Conservation (phyloP, 2,797 vertebrate species). For the Lacerta agilis region DNA sequence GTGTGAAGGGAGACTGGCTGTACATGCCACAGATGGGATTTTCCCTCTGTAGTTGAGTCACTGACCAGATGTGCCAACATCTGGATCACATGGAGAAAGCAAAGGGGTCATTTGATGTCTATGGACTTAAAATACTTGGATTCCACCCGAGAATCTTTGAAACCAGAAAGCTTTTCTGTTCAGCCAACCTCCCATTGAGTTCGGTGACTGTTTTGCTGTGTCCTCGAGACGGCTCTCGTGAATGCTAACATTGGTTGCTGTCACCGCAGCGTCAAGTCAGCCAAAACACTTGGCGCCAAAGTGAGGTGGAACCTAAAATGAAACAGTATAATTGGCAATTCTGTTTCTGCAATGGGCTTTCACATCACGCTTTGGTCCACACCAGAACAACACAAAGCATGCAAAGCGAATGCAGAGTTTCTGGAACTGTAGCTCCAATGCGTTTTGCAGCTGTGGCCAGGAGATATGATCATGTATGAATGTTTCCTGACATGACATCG, state of each 20-base stretch:
- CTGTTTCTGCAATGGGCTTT: neutral
- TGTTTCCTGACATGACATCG: neutral
- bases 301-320: neutral
- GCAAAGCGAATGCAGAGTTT: neutral
- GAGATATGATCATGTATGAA: neutral
- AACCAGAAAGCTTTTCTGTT: constrained; percentile 1
- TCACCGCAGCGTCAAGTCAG: neutral
- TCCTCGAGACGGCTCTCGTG: neutral
- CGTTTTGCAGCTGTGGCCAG: neutral
- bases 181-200: constrained; percentile 2
- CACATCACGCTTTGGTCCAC: neutral
- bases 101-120: constrained; percentile 35
- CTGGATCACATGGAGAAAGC: constrained; percentile 52
- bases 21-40: constrained; percentile 52
- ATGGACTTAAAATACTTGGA: constrained; percentile 11
- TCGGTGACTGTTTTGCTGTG: constrained; percentile 18
- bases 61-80: constrained; percentile 59
- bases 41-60: constrained; percentile 57
- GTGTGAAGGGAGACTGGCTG: constrained; percentile 47
- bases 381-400: neutral
- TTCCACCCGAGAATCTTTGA: constrained; percentile 7
- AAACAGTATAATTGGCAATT: constrained; percentile 1
- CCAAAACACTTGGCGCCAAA: constrained; percentile 9
- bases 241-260: constrained; percentile 2
- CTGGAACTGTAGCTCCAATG: neutral